Percentiles rank a stretch among this genome's conserved stretches.
These are phyloP conservation scores for Andrena camellia DNA, from an alignment of 2,888 invertebrate genomes.

Conservation along the genomic window DNA sequence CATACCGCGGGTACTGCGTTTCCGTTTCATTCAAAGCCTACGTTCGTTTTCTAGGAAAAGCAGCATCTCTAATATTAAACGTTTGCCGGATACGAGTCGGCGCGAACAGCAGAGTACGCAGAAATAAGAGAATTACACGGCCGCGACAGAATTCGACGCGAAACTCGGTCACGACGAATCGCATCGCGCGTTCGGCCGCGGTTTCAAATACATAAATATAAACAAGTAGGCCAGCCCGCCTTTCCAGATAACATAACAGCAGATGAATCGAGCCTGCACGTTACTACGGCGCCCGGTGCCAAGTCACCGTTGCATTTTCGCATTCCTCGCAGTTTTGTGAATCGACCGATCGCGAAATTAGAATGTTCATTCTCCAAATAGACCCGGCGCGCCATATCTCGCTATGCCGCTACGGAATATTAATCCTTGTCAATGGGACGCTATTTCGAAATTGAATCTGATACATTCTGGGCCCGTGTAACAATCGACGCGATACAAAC, in stretches of 20 bases:
- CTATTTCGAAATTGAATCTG: neutral
- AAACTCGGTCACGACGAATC: constrained; percentile 46
- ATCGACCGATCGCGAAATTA: constrained; percentile 30
- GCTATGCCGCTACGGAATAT: neutral
- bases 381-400: neutral
- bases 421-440: constrained; percentile 8
- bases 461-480: too few species aligned
- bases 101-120: neutral
- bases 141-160: constrained; percentile 1
- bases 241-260: constrained; percentile 52
- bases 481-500: neutral
- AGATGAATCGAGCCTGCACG: constrained; percentile 39
- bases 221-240: constrained; percentile 46
- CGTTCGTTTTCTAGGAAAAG: too few species aligned
- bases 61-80: neutral
- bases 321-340: constrained; percentile 31
- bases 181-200: constrained; percentile 13
- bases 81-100: too few species aligned
- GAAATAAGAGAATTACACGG: constrained; percentile 6
- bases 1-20: too few species aligned
- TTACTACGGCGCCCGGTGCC: constrained; percentile 34
- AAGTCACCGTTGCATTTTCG: constrained; percentile 21
- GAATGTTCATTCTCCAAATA: neutral
- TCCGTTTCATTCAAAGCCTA: too few species aligned
- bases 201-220: constrained; percentile 56